A percentile compares a stretch with the other conserved stretches of the same genome.
phyloP scores from a whole-genome alignment of 2,888 invertebrate species.

The Thera obeliscata region DNA sequence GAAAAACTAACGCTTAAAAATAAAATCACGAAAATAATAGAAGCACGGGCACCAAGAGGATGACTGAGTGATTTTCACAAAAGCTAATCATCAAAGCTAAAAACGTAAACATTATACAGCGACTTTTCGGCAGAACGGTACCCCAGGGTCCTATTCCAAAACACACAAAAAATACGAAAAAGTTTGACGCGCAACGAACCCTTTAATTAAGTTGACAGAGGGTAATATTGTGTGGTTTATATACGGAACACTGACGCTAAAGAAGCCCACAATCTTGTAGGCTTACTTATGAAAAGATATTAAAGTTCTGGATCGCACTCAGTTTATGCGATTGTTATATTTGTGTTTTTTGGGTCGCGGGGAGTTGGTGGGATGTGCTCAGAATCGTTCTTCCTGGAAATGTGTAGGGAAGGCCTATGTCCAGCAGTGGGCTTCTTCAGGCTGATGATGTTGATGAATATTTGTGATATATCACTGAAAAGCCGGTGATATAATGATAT shows the following conservation, averaged over 20 bases:
- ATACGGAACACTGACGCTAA: neutral
- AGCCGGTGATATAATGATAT: too few relatives aligned
- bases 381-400: too few relatives aligned
- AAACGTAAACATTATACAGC: slow-evolving; percentile 9
- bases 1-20: neutral
- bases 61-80: neutral
- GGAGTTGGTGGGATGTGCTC: too few relatives aligned
- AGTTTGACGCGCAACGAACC: slow-evolving; percentile 38
- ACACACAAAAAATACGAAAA: slow-evolving; percentile 32
- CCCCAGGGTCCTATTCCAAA: slow-evolving; percentile 34
- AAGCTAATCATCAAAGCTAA: slow-evolving; percentile 8
- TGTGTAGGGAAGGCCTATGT: too few relatives aligned
- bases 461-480: too few relatives aligned
- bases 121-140: slow-evolving; percentile 15
- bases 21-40: neutral
- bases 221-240: neutral
- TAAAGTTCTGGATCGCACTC: too few relatives aligned
- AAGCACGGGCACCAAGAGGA: neutral
- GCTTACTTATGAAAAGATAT: too few relatives aligned
- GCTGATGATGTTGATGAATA: too few relatives aligned
- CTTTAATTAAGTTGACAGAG: slow-evolving; percentile 35
- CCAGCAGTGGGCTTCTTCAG: too few relatives aligned
- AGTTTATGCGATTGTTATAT: too few relatives aligned
- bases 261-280: neutral
- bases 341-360: too few relatives aligned